Conservation (phyloP, 1,140 invertebrate species). For the Bradynema listronoti region DNA sequence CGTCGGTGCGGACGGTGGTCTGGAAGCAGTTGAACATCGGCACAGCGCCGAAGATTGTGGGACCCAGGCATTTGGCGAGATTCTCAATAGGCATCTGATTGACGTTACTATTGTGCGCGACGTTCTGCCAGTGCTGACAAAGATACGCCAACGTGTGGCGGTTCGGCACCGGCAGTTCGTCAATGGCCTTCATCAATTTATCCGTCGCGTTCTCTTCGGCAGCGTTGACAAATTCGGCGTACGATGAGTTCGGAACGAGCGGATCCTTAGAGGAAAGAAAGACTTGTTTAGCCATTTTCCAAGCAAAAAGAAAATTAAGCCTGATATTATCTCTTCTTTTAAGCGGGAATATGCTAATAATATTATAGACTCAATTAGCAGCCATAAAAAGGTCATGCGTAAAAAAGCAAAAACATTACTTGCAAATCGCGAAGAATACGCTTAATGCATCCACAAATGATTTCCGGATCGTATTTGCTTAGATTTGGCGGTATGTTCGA, state of each 20-base stretch:
- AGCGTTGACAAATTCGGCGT: constrained; percentile 69
- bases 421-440: constrained; percentile 64
- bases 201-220: constrained; percentile 61
- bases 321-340: too few relatives aligned
- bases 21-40: too few relatives aligned
- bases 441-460: constrained; percentile 76
- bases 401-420: too few relatives aligned
- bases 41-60: constrained; percentile 11
- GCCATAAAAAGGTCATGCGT: too few relatives aligned
- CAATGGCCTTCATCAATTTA: constrained; percentile 67
- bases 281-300: too few relatives aligned
- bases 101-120: constrained; percentile 11
- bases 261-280: constrained; percentile 68
- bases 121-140: constrained; percentile 71
- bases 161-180: constrained; percentile 73
- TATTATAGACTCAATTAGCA: too few relatives aligned
- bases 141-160: constrained; percentile 78
- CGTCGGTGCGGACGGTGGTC: too few relatives aligned
- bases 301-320: too few relatives aligned
- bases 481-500: constrained; percentile 11
- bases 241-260: constrained; percentile 69
- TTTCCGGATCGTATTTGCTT: constrained; percentile 66
- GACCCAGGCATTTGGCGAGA: background rate
- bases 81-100: constrained; percentile 23
- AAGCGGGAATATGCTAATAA: too few relatives aligned